These are phyloP conservation scores for Oncorhynchus gorbuscha DNA, from an alignment of 2,113 vertebrate species.

Conservation along the genomic window DNA sequence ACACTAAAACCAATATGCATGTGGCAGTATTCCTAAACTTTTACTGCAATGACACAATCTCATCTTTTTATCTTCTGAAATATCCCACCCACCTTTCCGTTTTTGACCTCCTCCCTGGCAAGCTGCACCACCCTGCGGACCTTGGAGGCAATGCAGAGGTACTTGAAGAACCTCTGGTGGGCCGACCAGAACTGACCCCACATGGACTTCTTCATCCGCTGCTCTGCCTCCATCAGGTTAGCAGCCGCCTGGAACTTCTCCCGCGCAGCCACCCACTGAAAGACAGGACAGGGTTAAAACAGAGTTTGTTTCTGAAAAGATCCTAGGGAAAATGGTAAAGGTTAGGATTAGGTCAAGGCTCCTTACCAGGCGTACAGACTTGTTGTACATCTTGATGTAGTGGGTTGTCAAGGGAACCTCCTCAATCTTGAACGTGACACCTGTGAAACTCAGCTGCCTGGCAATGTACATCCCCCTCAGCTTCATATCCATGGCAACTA, in stretches of 20 bases:
- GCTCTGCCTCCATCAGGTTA: constrained; percentile 93
- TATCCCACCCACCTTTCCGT: constrained; percentile 84
- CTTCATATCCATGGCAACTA: constrained; percentile 99
- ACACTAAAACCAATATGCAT: not conserved
- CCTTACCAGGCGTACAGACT: constrained; percentile 93
- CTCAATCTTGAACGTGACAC: constrained; percentile 98
- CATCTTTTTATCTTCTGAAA: not conserved
- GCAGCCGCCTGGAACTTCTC: constrained; percentile 95
- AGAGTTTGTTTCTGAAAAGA: not conserved
- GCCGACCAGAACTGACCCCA: constrained; percentile 99
- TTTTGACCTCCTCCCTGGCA: constrained; percentile 94
- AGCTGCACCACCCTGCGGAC: constrained; percentile 93
- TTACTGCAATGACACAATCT: too few species aligned
- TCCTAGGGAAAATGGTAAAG: not conserved
- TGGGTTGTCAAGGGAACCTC: constrained; percentile 90
- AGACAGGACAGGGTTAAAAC: not conserved
- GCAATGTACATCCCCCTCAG: constrained; percentile 99
- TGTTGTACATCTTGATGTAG: constrained; percentile 98
- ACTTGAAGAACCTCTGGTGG: constrained; percentile 98
- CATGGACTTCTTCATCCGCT: constrained; percentile 99
- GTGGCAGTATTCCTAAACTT: not conserved
- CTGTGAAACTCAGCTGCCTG: constrained; percentile 95
- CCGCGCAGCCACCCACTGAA: constrained; percentile 92
- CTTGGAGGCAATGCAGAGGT: constrained; percentile 97
- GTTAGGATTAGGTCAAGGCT: not conserved